A percentile compares a stretch with the other conserved stretches of the same genome.
Conservation (phyloP, 2,797 vertebrate genomes). For the Enteromius mattozi region DNA sequence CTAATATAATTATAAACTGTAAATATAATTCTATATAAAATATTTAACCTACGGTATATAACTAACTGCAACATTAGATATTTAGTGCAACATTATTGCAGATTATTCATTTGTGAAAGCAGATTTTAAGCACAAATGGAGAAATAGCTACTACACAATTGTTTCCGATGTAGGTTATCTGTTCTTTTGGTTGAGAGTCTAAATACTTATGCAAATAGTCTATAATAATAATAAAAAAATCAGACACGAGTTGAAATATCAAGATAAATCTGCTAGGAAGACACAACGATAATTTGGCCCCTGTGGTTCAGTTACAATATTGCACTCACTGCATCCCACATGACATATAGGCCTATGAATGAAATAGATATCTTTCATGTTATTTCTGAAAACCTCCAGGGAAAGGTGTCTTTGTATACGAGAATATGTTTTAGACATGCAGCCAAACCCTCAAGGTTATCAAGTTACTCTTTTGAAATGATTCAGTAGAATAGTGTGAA, state of each 20-base stretch:
- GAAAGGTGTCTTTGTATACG: constrained; percentile 11
- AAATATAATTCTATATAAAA: not conserved
- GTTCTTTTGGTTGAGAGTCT: not conserved
- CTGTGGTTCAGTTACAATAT: not conserved
- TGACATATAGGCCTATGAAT: not conserved
- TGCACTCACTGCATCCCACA: not conserved
- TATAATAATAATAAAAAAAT: not conserved
- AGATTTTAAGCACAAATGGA: not conserved
- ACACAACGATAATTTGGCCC: not conserved
- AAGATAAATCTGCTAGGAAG: not conserved
- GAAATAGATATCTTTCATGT: constrained; percentile 28
- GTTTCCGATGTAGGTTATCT: not conserved
- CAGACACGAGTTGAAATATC: not conserved
- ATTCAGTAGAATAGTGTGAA: constrained; percentile 31
- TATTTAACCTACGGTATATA: not conserved
- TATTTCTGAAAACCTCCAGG: not conserved
- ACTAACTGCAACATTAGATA: not conserved
- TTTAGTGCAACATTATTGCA: not conserved
- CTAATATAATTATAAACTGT: not conserved
- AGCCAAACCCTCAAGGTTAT: constrained; percentile 40
- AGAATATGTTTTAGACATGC: constrained; percentile 12
- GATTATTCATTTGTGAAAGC: not conserved
- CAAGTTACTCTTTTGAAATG: constrained; percentile 35
- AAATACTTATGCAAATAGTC: not conserved
- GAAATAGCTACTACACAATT: not conserved